These are phyloP conservation scores for Syrrhaptes paradoxus DNA, from an alignment of 2,113 vertebrate species.

Conservation along the genomic window DNA sequence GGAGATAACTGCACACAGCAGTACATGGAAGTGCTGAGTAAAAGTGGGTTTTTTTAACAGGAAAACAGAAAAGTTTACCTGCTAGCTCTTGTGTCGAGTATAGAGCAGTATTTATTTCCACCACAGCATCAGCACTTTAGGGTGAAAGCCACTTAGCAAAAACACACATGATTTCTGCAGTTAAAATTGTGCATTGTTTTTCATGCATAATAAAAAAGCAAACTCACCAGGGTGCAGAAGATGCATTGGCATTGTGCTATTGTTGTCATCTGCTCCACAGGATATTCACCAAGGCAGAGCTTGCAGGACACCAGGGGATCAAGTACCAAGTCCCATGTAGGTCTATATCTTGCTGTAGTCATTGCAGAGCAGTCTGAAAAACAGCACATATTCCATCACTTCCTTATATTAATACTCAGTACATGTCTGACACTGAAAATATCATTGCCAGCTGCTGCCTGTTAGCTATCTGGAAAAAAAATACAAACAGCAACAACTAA, in stretches of 20 bases:
- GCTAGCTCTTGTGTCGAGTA: background rate
- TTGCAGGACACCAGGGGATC: conserved; percentile 97
- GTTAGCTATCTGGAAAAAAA: background rate
- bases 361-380: conserved; percentile 85
- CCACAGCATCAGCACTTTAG: background rate
- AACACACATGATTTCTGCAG: background rate
- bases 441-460: background rate
- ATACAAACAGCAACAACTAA: background rate
- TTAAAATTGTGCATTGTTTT: background rate
- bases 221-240: conserved; percentile 96
- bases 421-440: background rate
- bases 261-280: conserved; percentile 97
- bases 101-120: background rate
- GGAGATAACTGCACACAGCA: background rate
- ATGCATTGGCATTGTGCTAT: conserved; percentile 98
- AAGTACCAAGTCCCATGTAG: conserved; percentile 96
- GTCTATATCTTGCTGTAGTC: conserved; percentile 93
- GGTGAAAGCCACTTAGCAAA: background rate
- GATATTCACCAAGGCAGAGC: conserved; percentile 97
- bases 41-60: background rate
- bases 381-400: background rate
- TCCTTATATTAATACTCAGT: background rate
- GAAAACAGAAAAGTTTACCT: background rate
- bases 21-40: background rate
- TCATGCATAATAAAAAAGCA: background rate